Evolutionary conservation across 2,888 invertebrate genomes (phyloP).

Genomic region (Synanthedon myopaeformis): DNA sequence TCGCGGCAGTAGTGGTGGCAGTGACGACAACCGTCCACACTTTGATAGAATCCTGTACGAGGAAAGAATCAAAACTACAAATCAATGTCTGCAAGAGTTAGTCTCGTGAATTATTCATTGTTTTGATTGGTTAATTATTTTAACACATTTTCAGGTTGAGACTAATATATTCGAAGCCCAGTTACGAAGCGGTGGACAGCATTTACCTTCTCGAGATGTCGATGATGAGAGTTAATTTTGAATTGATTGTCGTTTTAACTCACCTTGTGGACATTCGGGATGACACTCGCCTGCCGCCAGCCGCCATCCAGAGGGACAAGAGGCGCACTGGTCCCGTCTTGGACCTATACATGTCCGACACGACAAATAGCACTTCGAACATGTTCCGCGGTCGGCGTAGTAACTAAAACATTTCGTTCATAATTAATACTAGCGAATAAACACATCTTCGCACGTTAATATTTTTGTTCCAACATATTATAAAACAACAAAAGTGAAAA

Average conservation of each 20-base stretch:
- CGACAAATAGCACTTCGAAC: slow-evolving; percentile 85
- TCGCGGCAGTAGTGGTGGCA: slow-evolving; percentile 91
- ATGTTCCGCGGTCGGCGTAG: slow-evolving; percentile 86
- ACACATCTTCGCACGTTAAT: neutral
- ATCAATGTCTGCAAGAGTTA: too few relatives aligned
- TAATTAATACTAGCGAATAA: neutral
- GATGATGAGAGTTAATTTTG: neutral
- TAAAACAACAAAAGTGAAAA: too few relatives aligned
- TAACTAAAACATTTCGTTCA: slow-evolving; percentile 64
- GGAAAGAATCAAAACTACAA: too few relatives aligned
- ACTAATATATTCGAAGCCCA: too few relatives aligned
- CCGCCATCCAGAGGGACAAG: slow-evolving; percentile 84
- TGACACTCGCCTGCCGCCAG: slow-evolving; percentile 87
- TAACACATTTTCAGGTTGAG: too few relatives aligned
- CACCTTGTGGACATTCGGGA: slow-evolving; percentile 84
- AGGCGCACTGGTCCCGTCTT: slow-evolving; percentile 85
- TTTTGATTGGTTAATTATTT: too few relatives aligned
- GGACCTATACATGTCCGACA: slow-evolving; percentile 90
- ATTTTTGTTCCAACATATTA: too few relatives aligned
- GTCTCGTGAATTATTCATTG: too few relatives aligned
- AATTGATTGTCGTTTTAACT: neutral
- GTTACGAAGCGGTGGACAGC: too few relatives aligned
- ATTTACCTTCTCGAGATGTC: too few relatives aligned
- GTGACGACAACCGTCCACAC: slow-evolving; percentile 84
- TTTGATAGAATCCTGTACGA: slow-evolving; percentile 78